Evolutionary conservation across 2,797 vertebrate species (phyloP).

Genomic region (Danionella dracula): DNA sequence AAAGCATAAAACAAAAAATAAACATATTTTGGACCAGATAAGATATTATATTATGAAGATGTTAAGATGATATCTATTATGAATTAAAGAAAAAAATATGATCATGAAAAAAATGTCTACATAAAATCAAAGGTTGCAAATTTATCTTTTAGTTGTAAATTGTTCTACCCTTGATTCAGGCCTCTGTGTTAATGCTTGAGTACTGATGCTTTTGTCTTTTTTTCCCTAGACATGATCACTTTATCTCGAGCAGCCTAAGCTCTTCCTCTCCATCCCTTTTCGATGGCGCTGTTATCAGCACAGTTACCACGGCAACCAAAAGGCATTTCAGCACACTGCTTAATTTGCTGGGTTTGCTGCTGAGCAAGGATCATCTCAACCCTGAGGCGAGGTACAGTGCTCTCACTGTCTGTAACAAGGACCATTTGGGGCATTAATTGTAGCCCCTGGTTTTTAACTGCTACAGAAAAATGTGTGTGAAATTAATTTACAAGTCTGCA

Average conservation of each 20-base stretch:
- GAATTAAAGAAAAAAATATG: too few relatives aligned
- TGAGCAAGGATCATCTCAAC: conserved; percentile 87
- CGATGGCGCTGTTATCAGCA: conserved; percentile 97
- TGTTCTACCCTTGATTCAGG: too few relatives aligned
- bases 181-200: not conserved
- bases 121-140: too few relatives aligned
- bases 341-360: conserved; percentile 82
- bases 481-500: too few relatives aligned
- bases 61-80: too few relatives aligned
- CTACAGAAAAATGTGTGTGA: too few relatives aligned
- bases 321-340: conserved; percentile 95
- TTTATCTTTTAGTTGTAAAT: too few relatives aligned
- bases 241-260: conserved; percentile 97
- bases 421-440: not conserved
- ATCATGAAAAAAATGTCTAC: too few relatives aligned
- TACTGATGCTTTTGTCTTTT: not conserved
- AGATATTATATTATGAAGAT: too few relatives aligned
- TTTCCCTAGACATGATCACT: conserved; percentile 88
- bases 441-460: too few relatives aligned
- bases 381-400: conserved; percentile 80
- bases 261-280: conserved; percentile 94
- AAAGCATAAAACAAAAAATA: too few relatives aligned
- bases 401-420: not conserved
- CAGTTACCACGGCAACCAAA: conserved; percentile 97
- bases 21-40: too few relatives aligned